Percentiles rank a stretch among this genome's conserved stretches.
These are phyloP conservation scores for Actinemys pallida DNA, from an alignment of 2,113 vertebrate species.

Conservation along the genomic window DNA sequence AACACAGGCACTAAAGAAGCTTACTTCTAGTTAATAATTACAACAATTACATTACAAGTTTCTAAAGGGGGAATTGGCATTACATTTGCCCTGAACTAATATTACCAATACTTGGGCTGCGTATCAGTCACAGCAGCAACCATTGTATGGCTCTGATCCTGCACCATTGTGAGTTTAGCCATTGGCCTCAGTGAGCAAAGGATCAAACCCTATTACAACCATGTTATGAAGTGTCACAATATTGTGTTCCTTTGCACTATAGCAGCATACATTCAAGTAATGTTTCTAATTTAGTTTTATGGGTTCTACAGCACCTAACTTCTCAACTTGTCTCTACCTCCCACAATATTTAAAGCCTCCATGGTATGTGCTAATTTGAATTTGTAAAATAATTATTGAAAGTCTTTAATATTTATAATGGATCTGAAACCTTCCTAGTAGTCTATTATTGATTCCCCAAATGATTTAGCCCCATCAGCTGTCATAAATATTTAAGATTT, in stretches of 20 bases:
- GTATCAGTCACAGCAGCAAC: accelerated
- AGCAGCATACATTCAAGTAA: constrained; percentile 44
- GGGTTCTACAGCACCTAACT: constrained; percentile 48
- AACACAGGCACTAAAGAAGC: neutral
- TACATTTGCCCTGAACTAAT: constrained; percentile 3
- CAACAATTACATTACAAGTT: neutral
- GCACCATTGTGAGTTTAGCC: neutral
- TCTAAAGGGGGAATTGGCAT: neutral
- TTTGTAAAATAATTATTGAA: constrained; percentile 78
- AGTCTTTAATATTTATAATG: constrained; percentile 78
- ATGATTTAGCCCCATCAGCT: constrained; percentile 59
- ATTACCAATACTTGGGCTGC: neutral
- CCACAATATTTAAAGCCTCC: constrained; percentile 67
- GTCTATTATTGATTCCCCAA: constrained; percentile 81
- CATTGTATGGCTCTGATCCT: neutral
- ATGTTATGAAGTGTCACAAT: constrained; percentile 22
- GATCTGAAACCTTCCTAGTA: constrained; percentile 66
- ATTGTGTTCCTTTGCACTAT: constrained; percentile 17
- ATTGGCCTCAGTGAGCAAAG: neutral
- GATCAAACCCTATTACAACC: neutral
- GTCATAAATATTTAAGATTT: constrained; percentile 77
- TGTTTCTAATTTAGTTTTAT: constrained; percentile 41
- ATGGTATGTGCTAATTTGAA: constrained; percentile 58
- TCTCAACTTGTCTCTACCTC: constrained; percentile 65
- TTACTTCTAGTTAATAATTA: neutral